These are phyloP conservation scores for Torymus tubicola DNA, from an alignment of 2,888 invertebrate genomes.

Conservation along the genomic window DNA sequence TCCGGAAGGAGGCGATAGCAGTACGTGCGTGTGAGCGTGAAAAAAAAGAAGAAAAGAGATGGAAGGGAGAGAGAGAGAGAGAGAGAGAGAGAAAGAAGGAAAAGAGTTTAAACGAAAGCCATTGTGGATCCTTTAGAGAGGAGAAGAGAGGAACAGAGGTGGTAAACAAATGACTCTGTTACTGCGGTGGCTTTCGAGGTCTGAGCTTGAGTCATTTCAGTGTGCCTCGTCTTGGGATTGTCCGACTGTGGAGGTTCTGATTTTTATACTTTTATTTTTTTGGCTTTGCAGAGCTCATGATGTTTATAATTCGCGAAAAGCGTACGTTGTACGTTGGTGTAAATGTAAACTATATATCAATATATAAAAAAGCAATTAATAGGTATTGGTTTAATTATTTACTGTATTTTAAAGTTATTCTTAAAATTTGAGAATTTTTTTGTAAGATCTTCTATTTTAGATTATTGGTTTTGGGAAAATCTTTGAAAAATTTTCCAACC, in stretches of 20 bases:
- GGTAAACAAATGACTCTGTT: slow-evolving; percentile 55
- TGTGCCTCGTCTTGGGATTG: slow-evolving; percentile 11
- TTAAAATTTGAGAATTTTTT: too few species aligned
- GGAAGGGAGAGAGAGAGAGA: not conserved
- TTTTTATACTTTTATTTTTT: not conserved
- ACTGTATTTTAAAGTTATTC: too few species aligned
- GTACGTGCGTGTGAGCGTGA: too few species aligned
- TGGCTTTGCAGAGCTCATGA: not conserved
- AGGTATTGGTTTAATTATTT: too few species aligned
- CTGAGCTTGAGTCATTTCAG: slow-evolving; percentile 34
- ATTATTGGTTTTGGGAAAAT: too few species aligned
- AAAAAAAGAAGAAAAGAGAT: not conserved
- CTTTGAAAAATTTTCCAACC: too few species aligned
- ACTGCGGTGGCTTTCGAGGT: slow-evolving; percentile 34
- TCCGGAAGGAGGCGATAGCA: not conserved
- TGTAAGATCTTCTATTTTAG: too few species aligned
- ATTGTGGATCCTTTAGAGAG: slow-evolving; percentile 43
- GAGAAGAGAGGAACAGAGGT: slow-evolving; percentile 8
- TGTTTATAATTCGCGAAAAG: too few species aligned
- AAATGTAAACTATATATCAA: too few species aligned
- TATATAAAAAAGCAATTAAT: too few species aligned
- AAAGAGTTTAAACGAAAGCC: slow-evolving; percentile 46
- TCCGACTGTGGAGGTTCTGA: not conserved
- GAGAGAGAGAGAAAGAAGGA: not conserved
- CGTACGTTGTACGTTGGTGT: too few species aligned